These are phyloP conservation scores for Diglossa brunneiventris DNA, from an alignment of 2,113 vertebrate genomes.

Conservation along the genomic window DNA sequence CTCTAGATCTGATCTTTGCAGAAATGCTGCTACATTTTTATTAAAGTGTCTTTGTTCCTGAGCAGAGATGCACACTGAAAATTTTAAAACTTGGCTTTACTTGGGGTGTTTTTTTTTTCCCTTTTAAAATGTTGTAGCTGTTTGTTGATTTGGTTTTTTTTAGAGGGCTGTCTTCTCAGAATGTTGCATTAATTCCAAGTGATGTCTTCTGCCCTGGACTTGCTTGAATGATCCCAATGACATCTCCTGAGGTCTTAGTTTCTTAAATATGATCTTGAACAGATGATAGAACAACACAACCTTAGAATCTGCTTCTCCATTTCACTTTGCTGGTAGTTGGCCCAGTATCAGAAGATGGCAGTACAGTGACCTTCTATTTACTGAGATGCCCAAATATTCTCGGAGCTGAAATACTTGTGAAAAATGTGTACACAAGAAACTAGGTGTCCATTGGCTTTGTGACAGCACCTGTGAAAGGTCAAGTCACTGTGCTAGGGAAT, in stretches of 20 bases:
- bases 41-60: neutral
- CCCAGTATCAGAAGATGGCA: neutral
- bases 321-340: neutral
- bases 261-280: neutral
- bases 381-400: neutral
- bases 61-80: neutral
- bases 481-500: fast-evolving
- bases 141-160: neutral
- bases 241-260: neutral
- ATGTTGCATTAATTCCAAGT: neutral
- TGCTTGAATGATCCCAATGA: neutral
- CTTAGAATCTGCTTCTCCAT: neutral
- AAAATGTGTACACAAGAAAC: neutral
- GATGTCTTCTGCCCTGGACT: neutral
- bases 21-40: neutral
- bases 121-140: neutral
- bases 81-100: neutral
- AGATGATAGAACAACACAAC: neutral
- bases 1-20: neutral
- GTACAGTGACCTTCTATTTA: neutral
- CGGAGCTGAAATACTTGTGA: neutral
- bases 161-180: neutral
- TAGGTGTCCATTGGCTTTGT: neutral
- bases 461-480: neutral
- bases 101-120: neutral